Base-by-base conservation (phyloP, 2,113 vertebrate species). In the Dromaius novaehollandiae region DNA sequence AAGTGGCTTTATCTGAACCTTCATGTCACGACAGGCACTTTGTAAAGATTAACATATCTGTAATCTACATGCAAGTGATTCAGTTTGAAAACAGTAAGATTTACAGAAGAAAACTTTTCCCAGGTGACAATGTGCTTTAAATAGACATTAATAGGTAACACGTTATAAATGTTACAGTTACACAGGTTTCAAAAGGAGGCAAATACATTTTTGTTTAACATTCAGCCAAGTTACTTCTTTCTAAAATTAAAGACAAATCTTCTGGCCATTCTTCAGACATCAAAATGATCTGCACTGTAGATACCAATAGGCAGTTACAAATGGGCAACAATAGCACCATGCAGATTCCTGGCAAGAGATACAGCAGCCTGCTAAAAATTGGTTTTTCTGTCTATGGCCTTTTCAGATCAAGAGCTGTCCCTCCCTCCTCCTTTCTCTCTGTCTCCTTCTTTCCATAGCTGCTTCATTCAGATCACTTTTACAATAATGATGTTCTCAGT, bases 361-460 rank as follows among this genome's bases (percentile, higher is more conserved):
- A 50, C 26, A 82, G 70, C 46, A 87, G 50, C 32, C 77, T 85
- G 40, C 28, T 82, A 46, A 91, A 85, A 94, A 82, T 38, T 28
- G 34, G 17, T 4, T 16, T 93, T 89, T 56, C 14, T 9, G 4
- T 80, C 66, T 50, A 28, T 69, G 42, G 12, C 22, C 89, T 86
- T 81, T 56, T 89, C 46, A 38, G 28, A 71, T 40, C 56, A 77
- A 51, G 60, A 88, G 24, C 61, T 80, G 55, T 94, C 48, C 89
- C 66, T 86, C 73, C 19, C 11, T 76, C 24, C 55, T 38, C 71
- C 30, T 63, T 85, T 88, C 89, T 96, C 78, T 71, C 93, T 92
- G 40, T 84, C 89, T 97, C 96, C 97, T 97, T 84, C 97, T 77
- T 73, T 86, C 84, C 60, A 28, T 32, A 82, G 22, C 32, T 80